These are phyloP conservation scores for Drosophila neocordata DNA, from an alignment of 1,140 invertebrate species.

Conservation along the genomic window DNA sequence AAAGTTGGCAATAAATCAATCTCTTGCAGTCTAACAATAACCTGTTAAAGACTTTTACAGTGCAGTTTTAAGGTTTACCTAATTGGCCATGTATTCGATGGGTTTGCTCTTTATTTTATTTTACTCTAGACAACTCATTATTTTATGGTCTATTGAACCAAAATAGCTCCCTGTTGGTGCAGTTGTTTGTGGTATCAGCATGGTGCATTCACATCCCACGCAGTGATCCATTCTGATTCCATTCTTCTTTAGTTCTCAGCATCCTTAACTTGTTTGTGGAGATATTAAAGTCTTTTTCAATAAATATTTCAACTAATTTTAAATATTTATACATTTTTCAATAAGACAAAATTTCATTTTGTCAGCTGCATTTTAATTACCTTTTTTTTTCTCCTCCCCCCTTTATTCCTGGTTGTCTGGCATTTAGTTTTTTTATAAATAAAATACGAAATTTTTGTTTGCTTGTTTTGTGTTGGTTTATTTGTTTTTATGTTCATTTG, in stretches of 20 bases:
- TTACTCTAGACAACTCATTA: not conserved
- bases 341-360: slow-evolving; percentile 30
- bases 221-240: not conserved
- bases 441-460: slow-evolving; percentile 5
- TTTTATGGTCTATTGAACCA: not conserved
- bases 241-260: not conserved
- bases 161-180: too few relatives aligned
- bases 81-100: not conserved
- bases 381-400: slow-evolving; percentile 11
- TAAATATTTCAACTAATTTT: not conserved
- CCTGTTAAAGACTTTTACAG: not conserved
- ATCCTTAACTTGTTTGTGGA: not conserved
- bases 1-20: not conserved
- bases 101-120: too few relatives aligned
- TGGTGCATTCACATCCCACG: not conserved
- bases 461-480: slow-evolving; percentile 27
- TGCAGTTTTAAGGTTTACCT: not conserved
- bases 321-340: not conserved
- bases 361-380: slow-evolving; percentile 72
- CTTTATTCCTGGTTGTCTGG: not conserved
- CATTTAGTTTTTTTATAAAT: slow-evolving; percentile 5
- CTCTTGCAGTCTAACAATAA: not conserved
- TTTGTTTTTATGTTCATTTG: slow-evolving; percentile 27
- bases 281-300: not conserved
- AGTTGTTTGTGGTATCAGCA: not conserved